phyloP scores from a whole-genome alignment of 2,113 vertebrate genomes.

The Leptodactylus fuscus region DNA sequence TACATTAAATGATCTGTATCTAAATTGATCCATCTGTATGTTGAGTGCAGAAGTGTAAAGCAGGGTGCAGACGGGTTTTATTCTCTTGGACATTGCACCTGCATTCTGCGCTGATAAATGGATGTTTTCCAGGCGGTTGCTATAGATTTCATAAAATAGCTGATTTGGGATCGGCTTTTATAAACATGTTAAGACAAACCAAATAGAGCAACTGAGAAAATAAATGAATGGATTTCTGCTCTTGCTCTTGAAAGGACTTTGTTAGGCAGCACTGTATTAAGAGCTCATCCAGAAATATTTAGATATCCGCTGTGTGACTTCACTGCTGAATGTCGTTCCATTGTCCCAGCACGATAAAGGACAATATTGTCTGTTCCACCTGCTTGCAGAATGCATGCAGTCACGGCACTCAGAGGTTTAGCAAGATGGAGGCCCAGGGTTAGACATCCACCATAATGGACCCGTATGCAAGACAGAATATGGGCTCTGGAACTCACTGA shows the following conservation, averaged over 20 bases:
- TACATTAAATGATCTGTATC: background rate
- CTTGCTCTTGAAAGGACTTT: conserved; percentile 13
- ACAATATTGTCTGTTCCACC: conserved; percentile 9
- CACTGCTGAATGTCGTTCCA: background rate
- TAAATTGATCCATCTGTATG: background rate
- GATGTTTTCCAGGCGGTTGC: background rate
- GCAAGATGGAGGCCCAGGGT: background rate
- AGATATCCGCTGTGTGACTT: background rate
- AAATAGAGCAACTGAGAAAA: conserved; percentile 37
- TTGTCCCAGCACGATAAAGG: background rate
- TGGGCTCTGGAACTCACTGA: too few relatives aligned
- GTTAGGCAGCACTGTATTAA: background rate
- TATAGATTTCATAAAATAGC: conserved; percentile 36
- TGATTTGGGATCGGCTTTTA: conserved; percentile 47
- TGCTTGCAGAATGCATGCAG: conserved; percentile 10
- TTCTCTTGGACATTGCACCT: background rate
- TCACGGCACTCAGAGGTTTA: background rate
- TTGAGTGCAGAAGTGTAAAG: background rate
- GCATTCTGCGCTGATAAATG: conserved; percentile 8
- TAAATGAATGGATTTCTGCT: conserved; percentile 28
- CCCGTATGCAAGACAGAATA: background rate
- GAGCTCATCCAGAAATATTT: conserved; percentile 3
- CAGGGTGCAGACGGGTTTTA: background rate
- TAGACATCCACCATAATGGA: background rate
- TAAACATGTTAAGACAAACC: conserved; percentile 46